Conservation (phyloP, 2,888 invertebrate genomes). For the Galerucella calmariensis region DNA sequence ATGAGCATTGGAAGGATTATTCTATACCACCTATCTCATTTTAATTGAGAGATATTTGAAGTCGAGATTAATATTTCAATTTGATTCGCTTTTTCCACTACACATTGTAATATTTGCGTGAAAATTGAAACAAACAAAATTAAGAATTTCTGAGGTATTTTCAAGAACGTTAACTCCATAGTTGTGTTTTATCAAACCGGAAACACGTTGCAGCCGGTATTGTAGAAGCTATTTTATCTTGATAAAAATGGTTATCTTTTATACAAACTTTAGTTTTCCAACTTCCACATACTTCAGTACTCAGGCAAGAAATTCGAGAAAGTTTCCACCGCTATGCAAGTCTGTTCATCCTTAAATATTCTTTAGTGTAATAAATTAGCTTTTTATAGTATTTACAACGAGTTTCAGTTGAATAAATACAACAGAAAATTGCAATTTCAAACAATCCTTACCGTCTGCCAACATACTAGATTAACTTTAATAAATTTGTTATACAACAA, state of each 20-base stretch:
- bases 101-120: too few relatives aligned
- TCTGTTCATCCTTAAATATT: slow-evolving; percentile 34
- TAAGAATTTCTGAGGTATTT: background rate
- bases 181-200: slow-evolving; percentile 45
- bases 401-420: background rate
- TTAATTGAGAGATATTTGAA: too few relatives aligned
- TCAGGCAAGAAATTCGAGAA: slow-evolving; percentile 44
- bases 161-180: slow-evolving; percentile 26
- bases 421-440: background rate
- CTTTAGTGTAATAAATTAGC: slow-evolving; percentile 39
- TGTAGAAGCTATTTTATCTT: slow-evolving; percentile 42
- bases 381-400: slow-evolving; percentile 28
- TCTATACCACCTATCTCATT: too few relatives aligned
- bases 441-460: background rate
- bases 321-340: slow-evolving; percentile 40
- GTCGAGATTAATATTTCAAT: too few relatives aligned
- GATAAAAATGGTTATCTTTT: slow-evolving; percentile 47
- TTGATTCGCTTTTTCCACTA: too few relatives aligned
- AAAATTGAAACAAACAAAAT: too few relatives aligned
- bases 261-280: slow-evolving; percentile 41
- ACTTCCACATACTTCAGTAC: slow-evolving; percentile 46
- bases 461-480: background rate
- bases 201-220: slow-evolving; percentile 39
- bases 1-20: too few relatives aligned
- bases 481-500: too few relatives aligned